Base-by-base conservation (phyloP, 2,113 vertebrate species). In the Strix aluco region DNA sequence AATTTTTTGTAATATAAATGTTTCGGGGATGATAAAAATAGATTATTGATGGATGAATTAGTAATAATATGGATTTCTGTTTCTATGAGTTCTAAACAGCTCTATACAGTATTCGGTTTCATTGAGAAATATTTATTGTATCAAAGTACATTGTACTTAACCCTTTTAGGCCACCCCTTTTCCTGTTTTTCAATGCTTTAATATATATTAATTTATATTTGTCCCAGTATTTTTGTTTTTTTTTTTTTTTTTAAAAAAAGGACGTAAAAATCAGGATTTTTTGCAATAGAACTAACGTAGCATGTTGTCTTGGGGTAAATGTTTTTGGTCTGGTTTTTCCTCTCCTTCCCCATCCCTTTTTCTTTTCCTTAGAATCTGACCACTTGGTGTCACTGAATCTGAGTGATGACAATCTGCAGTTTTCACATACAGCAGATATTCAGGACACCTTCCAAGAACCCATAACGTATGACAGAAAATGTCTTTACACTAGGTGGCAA, bases 141-240 rank as follows among this genome's bases (percentile, higher is more conserved):
- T 99, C 98, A 98, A 99, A 99, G 98, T 99, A 99, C 99, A 97
- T 98, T 99, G 98, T 99, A 98, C 99, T 99, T 99, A 99, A 99
- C 98, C 98, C 96, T 96, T 98, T 97, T 99, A 99, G 99, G 97
- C 96, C 98, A 98, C 96, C 98, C 98, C 98, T 98, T 99, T 98
- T 99, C 98, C 99, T 98, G 97, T 98, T 98, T 98, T 98, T 98
- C 97, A 98, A 98, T 99, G 98, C 99, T 99, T 99, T 99, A 99
- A 99, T 99, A 99, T 99, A 99, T 99, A 99, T 99, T 99, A 99
- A 99, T 99, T 99, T 99, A 99, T 99, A 99, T 99, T 99, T 99
- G 98, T 99, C 98, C 98, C 99, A 97, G 99, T 99, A 99, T 99
- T 99, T 99, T 99, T 99, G 98, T 99, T 99, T 98, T 98, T 97